Base-by-base conservation (phyloP, 2,888 invertebrate species). In the Yponomeuta cagnagella region DNA sequence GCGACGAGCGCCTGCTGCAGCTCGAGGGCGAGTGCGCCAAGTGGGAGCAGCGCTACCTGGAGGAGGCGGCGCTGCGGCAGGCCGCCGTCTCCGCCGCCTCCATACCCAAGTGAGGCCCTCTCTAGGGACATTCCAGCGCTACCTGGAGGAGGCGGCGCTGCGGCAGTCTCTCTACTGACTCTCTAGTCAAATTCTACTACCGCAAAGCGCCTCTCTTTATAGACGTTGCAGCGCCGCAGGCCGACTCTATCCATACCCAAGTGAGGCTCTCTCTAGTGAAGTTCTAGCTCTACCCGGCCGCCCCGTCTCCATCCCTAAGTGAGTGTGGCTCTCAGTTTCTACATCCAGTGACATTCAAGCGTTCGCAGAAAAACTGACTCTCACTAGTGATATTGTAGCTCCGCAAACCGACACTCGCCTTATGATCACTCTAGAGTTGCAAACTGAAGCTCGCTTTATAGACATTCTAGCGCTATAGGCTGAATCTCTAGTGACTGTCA, bases 11-110 rank as follows among this genome's bases (percentile, higher is more conserved):
- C 12, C 80, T 91, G 74, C 82, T 92, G 74, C 90, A 95, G 72
- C 89, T 96, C 71, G 96, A 96, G 87, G 96, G 96, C 0, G 96
- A 96, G 81, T 95, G 96, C 78, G 94, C 96, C 76, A 96, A 96
- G 90, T 96, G 96, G 96, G 97, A 97, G 86, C 96, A 97, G 86
- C 93, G 96, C 69, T 97, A 96, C 86, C 90, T 97, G 70, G 97
- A 97, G 85, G 97, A 97, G 84, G 95, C 95, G 74, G 95, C 96
- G 65, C 86, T 96, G 74, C 85, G 96, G 33, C 96, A 96, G 86
- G 95, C 96, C 70, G 96, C 96, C 58, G 95, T 97, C 67, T 96
- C 96, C 82, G 96, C 96, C 72, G 96, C 96, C 70, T 95, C 95
- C 78, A 94, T 95, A 79, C 95, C 95, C 76, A 95, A 95, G 95